These are phyloP conservation scores for Dipus sagitta DNA, from an alignment of 2,797 vertebrate genomes.

Conservation along the genomic window DNA sequence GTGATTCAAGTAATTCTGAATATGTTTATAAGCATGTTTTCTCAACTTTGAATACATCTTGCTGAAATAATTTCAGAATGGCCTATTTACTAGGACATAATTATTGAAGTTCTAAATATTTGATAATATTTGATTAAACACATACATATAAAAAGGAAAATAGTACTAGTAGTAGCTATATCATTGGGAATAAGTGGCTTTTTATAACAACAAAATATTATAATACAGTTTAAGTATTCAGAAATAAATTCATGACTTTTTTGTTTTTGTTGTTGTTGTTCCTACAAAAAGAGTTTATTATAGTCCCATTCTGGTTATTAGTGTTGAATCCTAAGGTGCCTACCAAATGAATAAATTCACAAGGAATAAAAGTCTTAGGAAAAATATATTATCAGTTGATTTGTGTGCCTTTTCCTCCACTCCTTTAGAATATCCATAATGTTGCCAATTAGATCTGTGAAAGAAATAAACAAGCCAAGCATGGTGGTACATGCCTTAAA, in stretches of 20 bases:
- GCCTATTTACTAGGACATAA: no score
- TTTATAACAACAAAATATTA: slow-evolving; percentile 16
- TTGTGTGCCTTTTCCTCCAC: not conserved
- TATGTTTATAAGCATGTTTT: no score
- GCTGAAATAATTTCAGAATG: no score
- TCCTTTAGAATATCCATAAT: not conserved
- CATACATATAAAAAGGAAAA: not conserved
- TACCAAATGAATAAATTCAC: not conserved
- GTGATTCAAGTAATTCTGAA: no score
- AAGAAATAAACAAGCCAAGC: not conserved
- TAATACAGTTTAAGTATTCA: not conserved
- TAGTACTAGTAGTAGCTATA: not conserved
- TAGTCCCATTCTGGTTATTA: not conserved
- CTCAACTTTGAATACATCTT: no score
- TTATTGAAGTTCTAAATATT: no score
- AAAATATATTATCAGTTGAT: not conserved
- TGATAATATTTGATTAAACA: no score
- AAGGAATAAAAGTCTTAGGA: not conserved
- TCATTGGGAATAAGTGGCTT: not conserved
- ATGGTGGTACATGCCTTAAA: no score
- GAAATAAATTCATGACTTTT: slow-evolving; percentile 11
- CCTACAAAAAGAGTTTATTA: not conserved
- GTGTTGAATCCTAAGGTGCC: not conserved
- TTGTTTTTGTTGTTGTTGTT: not conserved
- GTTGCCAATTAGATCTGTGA: not conserved